phyloP scores from a whole-genome alignment of 2,888 invertebrate genomes.

The Athalia rosae region DNA sequence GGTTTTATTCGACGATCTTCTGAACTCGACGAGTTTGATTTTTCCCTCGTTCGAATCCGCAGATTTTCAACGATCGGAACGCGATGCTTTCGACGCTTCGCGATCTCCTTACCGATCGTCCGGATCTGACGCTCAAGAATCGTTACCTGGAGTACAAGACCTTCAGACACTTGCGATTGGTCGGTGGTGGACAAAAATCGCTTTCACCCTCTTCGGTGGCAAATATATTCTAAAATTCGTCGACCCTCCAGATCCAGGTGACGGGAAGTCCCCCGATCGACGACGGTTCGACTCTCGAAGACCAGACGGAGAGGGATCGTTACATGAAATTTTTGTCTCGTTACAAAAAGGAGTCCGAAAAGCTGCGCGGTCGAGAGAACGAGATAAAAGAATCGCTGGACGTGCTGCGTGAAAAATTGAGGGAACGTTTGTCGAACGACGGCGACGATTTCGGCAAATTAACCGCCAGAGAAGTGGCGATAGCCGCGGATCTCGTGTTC shows the following conservation, averaged over 20 bases:
- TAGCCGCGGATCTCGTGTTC: slow-evolving; percentile 56
- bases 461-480: slow-evolving; percentile 51
- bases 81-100: slow-evolving; percentile 52
- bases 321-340: slow-evolving; percentile 53
- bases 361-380: slow-evolving; percentile 47
- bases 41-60: not conserved
- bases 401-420: slow-evolving; percentile 45
- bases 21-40: not conserved
- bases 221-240: not conserved
- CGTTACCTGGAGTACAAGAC: slow-evolving; percentile 55
- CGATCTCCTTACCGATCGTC: slow-evolving; percentile 50
- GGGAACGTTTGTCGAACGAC: slow-evolving; percentile 49
- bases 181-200: slow-evolving; percentile 11
- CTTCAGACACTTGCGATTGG: slow-evolving; percentile 50
- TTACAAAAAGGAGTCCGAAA: slow-evolving; percentile 56
- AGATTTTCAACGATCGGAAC: slow-evolving; percentile 57
- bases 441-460: slow-evolving; percentile 49
- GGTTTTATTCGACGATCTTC: not conserved
- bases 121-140: slow-evolving; percentile 53
- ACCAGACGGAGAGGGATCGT: slow-evolving; percentile 49
- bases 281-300: slow-evolving; percentile 31
- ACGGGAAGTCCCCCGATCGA: slow-evolving; percentile 14
- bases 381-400: slow-evolving; percentile 51
- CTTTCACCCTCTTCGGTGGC: not conserved
- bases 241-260: slow-evolving; percentile 12